Percentiles rank a stretch among this genome's conserved stretches.
phyloP scores from a whole-genome alignment of 2,797 vertebrate genomes.

The Poecilia gillii region DNA sequence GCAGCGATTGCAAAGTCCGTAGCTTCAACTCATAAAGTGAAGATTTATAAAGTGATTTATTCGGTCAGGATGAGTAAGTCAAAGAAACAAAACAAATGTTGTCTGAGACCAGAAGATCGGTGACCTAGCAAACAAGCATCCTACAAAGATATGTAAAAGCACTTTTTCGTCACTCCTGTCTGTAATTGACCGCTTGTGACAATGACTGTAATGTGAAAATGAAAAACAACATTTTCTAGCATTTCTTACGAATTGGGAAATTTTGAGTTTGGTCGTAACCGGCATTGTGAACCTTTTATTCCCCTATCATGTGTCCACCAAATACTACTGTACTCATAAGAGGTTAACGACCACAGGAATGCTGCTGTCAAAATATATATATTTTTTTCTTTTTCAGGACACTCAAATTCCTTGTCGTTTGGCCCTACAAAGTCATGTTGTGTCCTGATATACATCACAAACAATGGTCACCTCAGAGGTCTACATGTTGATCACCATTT shows the following conservation, averaged over 20 bases:
- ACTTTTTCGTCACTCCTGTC: not conserved
- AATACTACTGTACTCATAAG: not conserved
- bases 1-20: not conserved
- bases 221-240: not conserved
- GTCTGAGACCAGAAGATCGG: not conserved
- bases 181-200: not conserved
- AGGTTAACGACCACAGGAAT: not conserved
- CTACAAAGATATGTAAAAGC: not conserved
- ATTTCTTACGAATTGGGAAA: not conserved
- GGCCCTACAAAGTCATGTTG: not conserved
- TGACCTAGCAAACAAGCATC: not conserved
- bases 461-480: not conserved
- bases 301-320: not conserved
- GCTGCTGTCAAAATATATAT: not conserved
- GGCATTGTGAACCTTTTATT: not conserved
- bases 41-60: not conserved
- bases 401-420: not conserved
- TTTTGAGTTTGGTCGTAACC: not conserved
- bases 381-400: not conserved
- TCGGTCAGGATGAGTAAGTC: not conserved
- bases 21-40: not conserved
- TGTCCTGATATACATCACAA: not conserved
- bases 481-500: constrained; percentile 5
- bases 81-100: not conserved
- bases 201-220: not conserved